Evolutionary conservation across 2,797 vertebrate genomes (phyloP).

Genomic region (Lagodon rhomboides): DNA sequence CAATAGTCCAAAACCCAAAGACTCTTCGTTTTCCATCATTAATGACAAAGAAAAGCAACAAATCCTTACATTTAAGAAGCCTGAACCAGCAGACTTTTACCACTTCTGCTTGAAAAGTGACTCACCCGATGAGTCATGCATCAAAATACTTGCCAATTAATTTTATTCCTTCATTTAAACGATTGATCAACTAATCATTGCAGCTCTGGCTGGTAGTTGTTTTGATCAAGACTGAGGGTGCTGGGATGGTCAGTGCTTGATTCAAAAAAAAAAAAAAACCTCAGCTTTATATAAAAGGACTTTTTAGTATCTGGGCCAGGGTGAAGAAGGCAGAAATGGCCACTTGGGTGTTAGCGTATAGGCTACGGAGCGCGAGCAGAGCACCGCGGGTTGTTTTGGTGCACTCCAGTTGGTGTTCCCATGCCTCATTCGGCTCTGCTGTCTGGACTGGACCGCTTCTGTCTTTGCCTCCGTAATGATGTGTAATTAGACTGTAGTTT

Average conservation of each 20-base stretch:
- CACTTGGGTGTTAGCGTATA: slow-evolving; percentile 38
- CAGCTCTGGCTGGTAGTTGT: not conserved
- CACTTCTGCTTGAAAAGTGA: too few species aligned
- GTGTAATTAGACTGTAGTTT: slow-evolving; percentile 77
- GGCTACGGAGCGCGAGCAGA: slow-evolving; percentile 25
- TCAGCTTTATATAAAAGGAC: slow-evolving; percentile 8
- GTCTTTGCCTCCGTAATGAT: slow-evolving; percentile 72
- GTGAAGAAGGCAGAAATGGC: slow-evolving; percentile 28
- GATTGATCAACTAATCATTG: not conserved
- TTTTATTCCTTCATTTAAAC: too few species aligned
- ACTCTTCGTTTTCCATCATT: too few species aligned
- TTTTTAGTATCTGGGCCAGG: slow-evolving; percentile 26
- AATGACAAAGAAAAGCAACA: too few species aligned
- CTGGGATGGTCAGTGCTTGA: slow-evolving; percentile 11
- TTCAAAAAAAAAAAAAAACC: slow-evolving; percentile 12
- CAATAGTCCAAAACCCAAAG: too few species aligned
- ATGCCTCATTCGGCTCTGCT: slow-evolving; percentile 48
- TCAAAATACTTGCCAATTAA: too few species aligned
- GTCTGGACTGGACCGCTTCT: slow-evolving; percentile 54
- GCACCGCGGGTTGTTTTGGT: slow-evolving; percentile 40
- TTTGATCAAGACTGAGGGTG: not conserved
- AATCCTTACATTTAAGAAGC: too few species aligned
- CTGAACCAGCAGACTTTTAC: too few species aligned
- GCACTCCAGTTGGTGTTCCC: slow-evolving; percentile 52
- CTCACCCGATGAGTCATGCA: too few species aligned